Percentiles rank a stretch among this genome's conserved stretches.
These are phyloP conservation scores for Portunus trituberculatus DNA, from an alignment of 1,140 invertebrate genomes.

Conservation along the genomic window DNA sequence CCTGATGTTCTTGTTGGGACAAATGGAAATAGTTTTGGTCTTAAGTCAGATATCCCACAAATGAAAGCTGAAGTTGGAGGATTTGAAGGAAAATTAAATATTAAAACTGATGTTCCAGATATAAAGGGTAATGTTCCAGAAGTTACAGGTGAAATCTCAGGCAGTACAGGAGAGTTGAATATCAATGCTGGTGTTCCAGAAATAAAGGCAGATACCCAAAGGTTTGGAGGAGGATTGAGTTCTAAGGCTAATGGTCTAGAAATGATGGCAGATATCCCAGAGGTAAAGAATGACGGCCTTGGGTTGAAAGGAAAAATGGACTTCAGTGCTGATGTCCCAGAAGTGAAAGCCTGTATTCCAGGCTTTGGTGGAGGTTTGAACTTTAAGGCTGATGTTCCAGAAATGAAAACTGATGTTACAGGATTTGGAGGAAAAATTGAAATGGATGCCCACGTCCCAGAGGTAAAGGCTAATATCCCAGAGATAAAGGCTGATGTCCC, in stretches of 20 bases:
- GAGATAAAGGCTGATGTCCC: background rate
- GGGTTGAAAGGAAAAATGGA: background rate
- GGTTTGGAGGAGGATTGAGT: slow-evolving; percentile 23
- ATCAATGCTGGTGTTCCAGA: background rate
- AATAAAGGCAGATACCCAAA: background rate
- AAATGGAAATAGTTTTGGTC: background rate
- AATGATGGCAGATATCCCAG: background rate
- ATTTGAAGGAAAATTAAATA: slow-evolving; percentile 43
- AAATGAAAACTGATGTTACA: background rate
- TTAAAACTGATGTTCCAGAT: background rate
- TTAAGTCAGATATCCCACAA: background rate
- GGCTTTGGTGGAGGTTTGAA: slow-evolving; percentile 37
- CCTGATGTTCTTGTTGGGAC: slow-evolving; percentile 47
- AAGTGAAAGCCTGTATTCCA: slow-evolving; percentile 4
- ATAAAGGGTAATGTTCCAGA: background rate
- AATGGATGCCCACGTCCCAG: background rate
- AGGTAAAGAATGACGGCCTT: background rate
- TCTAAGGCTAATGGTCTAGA: slow-evolving; percentile 14
- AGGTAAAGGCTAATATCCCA: slow-evolving; percentile 6
- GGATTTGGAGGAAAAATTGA: slow-evolving; percentile 39
- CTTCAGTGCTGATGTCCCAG: background rate
- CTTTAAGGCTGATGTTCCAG: slow-evolving; percentile 32
- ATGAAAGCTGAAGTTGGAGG: background rate
- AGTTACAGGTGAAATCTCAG: background rate
- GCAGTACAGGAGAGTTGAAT: background rate